Evolutionary conservation across 2,113 vertebrate genomes (phyloP).

Genomic region (Corapipo altera): DNA sequence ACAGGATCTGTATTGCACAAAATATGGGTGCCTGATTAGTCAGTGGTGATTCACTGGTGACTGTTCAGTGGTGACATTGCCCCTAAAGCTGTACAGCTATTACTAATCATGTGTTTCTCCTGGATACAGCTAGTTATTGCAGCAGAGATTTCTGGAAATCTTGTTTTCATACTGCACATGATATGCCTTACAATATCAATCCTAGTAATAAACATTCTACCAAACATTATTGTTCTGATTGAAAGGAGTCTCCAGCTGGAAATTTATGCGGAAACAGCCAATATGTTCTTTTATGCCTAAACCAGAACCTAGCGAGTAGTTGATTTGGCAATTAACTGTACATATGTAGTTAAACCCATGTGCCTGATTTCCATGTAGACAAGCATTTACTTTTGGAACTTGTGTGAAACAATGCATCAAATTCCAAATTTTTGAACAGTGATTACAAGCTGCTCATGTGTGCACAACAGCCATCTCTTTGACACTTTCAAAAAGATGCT

Average conservation of each 20-base stretch:
- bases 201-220: background rate
- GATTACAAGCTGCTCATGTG: background rate
- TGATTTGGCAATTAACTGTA: background rate
- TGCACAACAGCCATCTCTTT: background rate
- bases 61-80: background rate
- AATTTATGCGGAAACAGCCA: background rate
- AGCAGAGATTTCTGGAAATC: background rate
- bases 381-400: background rate
- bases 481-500: background rate
- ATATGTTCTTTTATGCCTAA: background rate
- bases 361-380: background rate
- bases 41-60: background rate
- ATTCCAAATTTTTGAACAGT: background rate
- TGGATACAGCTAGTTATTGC: background rate
- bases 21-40: background rate
- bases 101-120: background rate
- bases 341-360: background rate
- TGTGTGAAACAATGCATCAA: background rate
- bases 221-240: background rate
- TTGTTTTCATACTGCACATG: background rate
- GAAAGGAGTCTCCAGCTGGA: background rate
- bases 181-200: background rate
- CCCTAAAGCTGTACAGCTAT: background rate
- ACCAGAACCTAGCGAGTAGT: background rate
- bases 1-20: background rate